Base-by-base conservation (phyloP, 2,113 vertebrate genomes). In the Halcyon malimbica region DNA sequence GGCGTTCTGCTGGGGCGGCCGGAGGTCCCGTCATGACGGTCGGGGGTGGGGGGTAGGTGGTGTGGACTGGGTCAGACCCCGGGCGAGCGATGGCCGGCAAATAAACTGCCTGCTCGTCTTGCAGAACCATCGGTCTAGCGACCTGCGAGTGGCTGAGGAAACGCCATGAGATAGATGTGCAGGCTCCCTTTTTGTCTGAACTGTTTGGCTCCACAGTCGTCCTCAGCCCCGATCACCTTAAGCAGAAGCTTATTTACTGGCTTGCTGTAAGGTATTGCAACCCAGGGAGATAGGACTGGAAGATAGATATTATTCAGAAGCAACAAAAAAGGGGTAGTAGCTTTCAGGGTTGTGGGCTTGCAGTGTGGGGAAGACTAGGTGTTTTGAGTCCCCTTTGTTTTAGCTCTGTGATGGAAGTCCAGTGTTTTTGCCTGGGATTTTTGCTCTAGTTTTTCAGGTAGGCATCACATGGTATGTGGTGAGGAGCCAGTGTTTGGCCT, bases 241-340 rank as follows among this genome's bases (percentile, higher is more conserved):
- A 24, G 56, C 35, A 3, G 80, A 6, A 65, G 64, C 39, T 69
- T 25, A 10, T 64, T 56, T 19, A 13, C 54, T 33, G 44, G 6
- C 1, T 39, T 37, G 41, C 28, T 4, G 0, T 23, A 8, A 59
- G 19, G 9, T 18, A 2, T 17, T 41, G 19, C 33, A 16, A 0
- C 19, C 4, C 20, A 5, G 37, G 53, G 48, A 26, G 46, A 5
- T 6, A 4, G 25, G 10, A 6, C 42, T 35, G 42, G 11, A n/a
- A 50, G 16, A 5, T 10, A n/a, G 14, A 6, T 13, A 1, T 5
- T 35, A 5, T 26, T 20, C 11, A 51, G 16, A 42, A 35, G 13
- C 16, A 54, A 21, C 11, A 4, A 18, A 25, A 68, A 16, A 46
- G 7, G 17, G 14, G 2, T 10, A 5, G 14, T 20, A 20, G 9